A percentile compares a stretch with the other conserved stretches of the same genome.
These are phyloP conservation scores for Dioctria linearis DNA, from an alignment of 2,888 invertebrate species.

Conservation along the genomic window DNA sequence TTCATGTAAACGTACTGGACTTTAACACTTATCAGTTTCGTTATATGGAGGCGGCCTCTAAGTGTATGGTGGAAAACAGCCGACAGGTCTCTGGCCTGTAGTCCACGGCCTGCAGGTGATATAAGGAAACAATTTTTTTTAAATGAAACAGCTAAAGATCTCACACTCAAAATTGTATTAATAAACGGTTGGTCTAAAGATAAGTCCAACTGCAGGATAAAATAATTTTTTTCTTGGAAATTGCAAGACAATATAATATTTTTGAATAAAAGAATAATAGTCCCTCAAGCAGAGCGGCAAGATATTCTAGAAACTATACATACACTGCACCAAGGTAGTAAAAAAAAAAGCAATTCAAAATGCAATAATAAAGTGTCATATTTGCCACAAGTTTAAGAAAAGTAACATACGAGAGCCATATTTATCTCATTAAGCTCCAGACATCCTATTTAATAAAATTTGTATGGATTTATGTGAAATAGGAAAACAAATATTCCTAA, in stretches of 20 bases:
- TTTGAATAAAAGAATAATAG: conserved; percentile 9
- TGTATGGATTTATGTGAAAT: conserved; percentile 61
- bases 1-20: no score
- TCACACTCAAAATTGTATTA: conserved; percentile 4
- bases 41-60: no score
- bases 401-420: conserved; percentile 27
- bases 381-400: conserved; percentile 28
- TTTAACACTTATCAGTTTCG: no score
- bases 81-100: no score
- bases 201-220: background rate
- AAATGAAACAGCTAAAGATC: conserved; percentile 44
- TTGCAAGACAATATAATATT: background rate
- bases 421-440: conserved; percentile 23
- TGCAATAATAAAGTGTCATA: no score
- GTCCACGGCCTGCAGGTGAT: conserved; percentile 39
- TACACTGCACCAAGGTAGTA: conserved; percentile 21
- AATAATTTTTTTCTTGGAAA: background rate
- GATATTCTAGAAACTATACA: conserved; percentile 12
- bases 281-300: background rate
- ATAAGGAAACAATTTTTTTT: conserved; percentile 47
- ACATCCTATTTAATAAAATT: conserved; percentile 58
- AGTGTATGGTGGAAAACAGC: no score
- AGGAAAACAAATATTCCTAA: conserved; percentile 56
- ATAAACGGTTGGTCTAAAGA: background rate
- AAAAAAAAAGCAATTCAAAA: conserved; percentile 35